phyloP scores from a whole-genome alignment of 2,888 invertebrate genomes.

The Helicoverpa assulta region DNA sequence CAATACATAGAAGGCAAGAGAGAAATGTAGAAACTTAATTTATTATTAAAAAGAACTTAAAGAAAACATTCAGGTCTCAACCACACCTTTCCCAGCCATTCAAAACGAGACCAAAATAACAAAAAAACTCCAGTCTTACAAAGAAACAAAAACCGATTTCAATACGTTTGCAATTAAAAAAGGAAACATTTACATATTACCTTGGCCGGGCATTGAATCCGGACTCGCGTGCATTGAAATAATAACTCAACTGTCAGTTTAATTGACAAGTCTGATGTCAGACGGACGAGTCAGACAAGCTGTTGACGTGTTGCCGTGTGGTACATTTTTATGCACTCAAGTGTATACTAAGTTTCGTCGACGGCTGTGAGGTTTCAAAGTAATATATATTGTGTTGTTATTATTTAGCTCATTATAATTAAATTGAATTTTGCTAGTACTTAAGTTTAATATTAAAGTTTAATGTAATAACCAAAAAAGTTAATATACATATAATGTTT shows the following conservation, averaged over 20 bases:
- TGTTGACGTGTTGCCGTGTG: slow-evolving; percentile 41
- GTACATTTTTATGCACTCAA: slow-evolving; percentile 41
- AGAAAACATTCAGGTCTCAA: too few species aligned
- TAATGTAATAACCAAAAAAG: too few species aligned
- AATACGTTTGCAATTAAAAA: slow-evolving; percentile 56
- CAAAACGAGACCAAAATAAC: not conserved
- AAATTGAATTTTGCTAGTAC: too few species aligned
- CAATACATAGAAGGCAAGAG: too few species aligned
- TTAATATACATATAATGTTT: too few species aligned
- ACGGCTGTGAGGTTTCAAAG: not conserved
- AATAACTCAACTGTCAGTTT: slow-evolving; percentile 73
- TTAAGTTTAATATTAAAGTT: too few species aligned
- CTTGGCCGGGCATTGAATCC: slow-evolving; percentile 65
- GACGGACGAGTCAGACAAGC: slow-evolving; percentile 37
- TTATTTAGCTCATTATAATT: not conserved
- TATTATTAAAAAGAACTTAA: too few species aligned
- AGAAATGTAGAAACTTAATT: too few species aligned
- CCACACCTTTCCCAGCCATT: not conserved
- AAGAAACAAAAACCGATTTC: slow-evolving; percentile 33
- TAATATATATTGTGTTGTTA: not conserved
- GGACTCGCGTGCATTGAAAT: slow-evolving; percentile 68
- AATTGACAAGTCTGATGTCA: slow-evolving; percentile 75
- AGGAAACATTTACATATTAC: slow-evolving; percentile 54
- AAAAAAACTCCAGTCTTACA: not conserved
- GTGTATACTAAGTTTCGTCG: slow-evolving; percentile 7